These are phyloP conservation scores for Orthonychiurus folsomi DNA, from an alignment of 2,888 invertebrate species.

Conservation along the genomic window DNA sequence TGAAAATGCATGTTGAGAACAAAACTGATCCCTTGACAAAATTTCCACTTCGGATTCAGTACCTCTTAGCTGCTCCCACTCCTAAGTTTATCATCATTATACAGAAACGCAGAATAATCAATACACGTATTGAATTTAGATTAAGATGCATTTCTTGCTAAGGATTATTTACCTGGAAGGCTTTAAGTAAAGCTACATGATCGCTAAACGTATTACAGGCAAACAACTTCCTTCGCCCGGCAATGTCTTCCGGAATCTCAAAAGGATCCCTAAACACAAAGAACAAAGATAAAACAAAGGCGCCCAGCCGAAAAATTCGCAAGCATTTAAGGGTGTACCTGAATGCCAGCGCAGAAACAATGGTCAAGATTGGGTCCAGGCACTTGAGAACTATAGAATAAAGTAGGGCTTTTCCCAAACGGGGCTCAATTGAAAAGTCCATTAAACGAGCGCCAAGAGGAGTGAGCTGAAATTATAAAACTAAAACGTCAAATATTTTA, in stretches of 20 bases:
- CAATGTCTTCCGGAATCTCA: conserved; percentile 62
- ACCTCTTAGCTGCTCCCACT: conserved; percentile 47
- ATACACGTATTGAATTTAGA: not conserved
- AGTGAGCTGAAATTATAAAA: conserved; percentile 54
- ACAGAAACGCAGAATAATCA: not conserved
- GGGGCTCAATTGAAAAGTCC: conserved; percentile 86
- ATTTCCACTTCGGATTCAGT: conserved; percentile 14
- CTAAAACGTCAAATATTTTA: not conserved
- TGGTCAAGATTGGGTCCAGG: conserved; percentile 81
- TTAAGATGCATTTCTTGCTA: conserved; percentile 7
- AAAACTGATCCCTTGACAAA: conserved; percentile 42
- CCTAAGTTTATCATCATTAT: conserved; percentile 28
- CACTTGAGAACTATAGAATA: conserved; percentile 85
- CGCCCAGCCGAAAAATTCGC: conserved; percentile 39
- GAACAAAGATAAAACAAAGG: conserved; percentile 6
- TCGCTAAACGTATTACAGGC: conserved; percentile 74
- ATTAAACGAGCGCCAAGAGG: conserved; percentile 77
- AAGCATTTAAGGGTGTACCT: conserved; percentile 50
- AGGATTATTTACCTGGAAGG: conserved; percentile 55
- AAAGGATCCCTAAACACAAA: conserved; percentile 59
- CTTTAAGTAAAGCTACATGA: conserved; percentile 73
- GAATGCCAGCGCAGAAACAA: conserved; percentile 75
- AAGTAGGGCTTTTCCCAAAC: conserved; percentile 81
- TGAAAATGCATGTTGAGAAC: conserved; percentile 66
- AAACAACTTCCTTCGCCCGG: conserved; percentile 43